Conservation (phyloP, 1,140 invertebrate genomes). For the Lordiphosa clarofinis region DNA sequence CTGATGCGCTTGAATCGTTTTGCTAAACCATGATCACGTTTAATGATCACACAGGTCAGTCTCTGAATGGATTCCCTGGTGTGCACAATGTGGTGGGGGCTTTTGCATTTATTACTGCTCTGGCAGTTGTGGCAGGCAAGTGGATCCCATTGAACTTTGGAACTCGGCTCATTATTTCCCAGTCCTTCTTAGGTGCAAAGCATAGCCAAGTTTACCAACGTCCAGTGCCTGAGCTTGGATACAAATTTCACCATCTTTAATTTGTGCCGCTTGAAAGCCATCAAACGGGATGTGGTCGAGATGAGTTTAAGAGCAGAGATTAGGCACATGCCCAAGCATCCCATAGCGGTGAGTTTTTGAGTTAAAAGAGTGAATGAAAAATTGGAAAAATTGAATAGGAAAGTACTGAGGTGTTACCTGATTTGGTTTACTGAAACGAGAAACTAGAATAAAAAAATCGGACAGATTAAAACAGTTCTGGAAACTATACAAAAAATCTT, state of each 20-base stretch:
- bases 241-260: slow-evolving; percentile 39
- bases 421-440: too few species aligned
- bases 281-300: slow-evolving; percentile 65
- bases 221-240: slow-evolving; percentile 48
- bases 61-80: background rate
- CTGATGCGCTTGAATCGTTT: background rate
- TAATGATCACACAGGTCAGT: slow-evolving; percentile 1
- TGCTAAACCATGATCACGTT: background rate
- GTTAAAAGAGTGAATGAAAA: background rate
- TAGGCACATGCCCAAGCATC: slow-evolving; percentile 30
- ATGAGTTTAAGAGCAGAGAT: slow-evolving; percentile 41
- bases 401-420: too few species aligned
- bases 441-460: too few species aligned
- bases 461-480: too few species aligned
- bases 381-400: too few species aligned
- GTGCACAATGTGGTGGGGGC: slow-evolving; percentile 1
- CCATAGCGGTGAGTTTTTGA: slow-evolving; percentile 46
- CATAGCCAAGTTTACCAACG: slow-evolving; percentile 64
- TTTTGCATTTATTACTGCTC: slow-evolving; percentile 16
- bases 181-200: slow-evolving; percentile 29
- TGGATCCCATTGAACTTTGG: background rate
- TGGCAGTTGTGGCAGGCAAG: slow-evolving; percentile 45
- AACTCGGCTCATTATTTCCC: too few species aligned
- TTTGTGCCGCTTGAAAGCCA: slow-evolving; percentile 53
- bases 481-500: too few species aligned